Conservation (phyloP, 2,797 vertebrate genomes). For the Gambelia wislizenii region DNA sequence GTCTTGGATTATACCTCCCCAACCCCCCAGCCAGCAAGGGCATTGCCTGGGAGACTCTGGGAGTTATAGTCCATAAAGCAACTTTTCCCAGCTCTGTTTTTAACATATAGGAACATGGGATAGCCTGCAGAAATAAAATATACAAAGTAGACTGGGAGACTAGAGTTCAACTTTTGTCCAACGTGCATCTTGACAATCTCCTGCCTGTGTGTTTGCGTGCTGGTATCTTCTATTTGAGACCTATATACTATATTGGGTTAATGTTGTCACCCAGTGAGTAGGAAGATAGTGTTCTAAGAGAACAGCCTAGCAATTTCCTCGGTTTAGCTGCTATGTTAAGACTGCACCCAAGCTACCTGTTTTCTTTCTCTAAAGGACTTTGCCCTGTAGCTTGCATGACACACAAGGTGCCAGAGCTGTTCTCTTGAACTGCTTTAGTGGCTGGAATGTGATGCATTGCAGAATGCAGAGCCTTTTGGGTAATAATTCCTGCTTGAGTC, state of each 20-base stretch:
- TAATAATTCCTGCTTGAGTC: background rate
- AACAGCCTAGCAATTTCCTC: background rate
- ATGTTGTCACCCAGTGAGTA: background rate
- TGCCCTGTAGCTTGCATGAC: background rate
- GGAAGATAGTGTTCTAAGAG: background rate
- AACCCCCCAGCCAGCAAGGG: too few species aligned
- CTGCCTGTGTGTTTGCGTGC: background rate
- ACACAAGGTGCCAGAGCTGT: background rate
- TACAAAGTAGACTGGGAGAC: background rate
- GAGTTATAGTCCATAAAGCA: too few species aligned
- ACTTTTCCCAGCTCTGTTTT: too few species aligned
- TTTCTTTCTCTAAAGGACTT: constrained; percentile 2
- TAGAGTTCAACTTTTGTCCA: background rate
- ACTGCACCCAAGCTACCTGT: background rate
- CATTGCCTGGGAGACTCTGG: too few species aligned
- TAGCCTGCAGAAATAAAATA: background rate
- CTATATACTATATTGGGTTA: too few species aligned
- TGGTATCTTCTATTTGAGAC: too few species aligned
- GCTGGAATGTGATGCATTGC: background rate
- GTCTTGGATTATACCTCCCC: too few species aligned
- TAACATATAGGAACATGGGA: background rate
- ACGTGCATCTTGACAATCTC: background rate
- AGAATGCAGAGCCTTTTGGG: background rate
- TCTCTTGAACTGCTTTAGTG: background rate
- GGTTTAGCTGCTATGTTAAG: background rate